Conservation (phyloP, 2,797 vertebrate genomes). For the Epinephelus awoara region DNA sequence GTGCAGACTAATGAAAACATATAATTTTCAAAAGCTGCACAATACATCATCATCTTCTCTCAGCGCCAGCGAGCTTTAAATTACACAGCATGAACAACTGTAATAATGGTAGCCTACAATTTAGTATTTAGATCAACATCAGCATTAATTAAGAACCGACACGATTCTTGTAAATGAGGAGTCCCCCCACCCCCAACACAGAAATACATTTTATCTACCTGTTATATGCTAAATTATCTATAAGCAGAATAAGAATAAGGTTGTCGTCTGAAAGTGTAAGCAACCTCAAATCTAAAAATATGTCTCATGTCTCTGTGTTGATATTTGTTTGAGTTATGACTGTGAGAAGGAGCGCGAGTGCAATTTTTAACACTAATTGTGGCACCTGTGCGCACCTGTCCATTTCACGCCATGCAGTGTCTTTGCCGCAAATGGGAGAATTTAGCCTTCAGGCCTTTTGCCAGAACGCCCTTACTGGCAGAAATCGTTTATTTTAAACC, state of each 20-base stretch:
- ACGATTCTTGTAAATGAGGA: too few species aligned
- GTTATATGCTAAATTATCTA: background rate
- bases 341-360: background rate
- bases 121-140: background rate
- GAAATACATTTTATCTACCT: too few species aligned
- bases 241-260: background rate
- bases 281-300: background rate
- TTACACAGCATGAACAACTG: background rate
- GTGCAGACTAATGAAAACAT: slow-evolving; percentile 30
- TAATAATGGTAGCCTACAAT: background rate
- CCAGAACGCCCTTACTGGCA: too few species aligned
- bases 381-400: background rate
- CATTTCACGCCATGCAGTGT: too few species aligned
- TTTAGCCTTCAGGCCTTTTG: too few species aligned
- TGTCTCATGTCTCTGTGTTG: background rate
- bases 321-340: background rate
- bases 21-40: background rate
- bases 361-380: background rate
- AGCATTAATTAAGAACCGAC: background rate
- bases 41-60: background rate
- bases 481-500: too few species aligned
- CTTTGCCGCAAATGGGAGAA: too few species aligned
- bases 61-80: background rate
- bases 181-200: too few species aligned
- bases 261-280: background rate